These are phyloP conservation scores for Synergus itoensis DNA, from an alignment of 2,888 invertebrate species.

Conservation along the genomic window DNA sequence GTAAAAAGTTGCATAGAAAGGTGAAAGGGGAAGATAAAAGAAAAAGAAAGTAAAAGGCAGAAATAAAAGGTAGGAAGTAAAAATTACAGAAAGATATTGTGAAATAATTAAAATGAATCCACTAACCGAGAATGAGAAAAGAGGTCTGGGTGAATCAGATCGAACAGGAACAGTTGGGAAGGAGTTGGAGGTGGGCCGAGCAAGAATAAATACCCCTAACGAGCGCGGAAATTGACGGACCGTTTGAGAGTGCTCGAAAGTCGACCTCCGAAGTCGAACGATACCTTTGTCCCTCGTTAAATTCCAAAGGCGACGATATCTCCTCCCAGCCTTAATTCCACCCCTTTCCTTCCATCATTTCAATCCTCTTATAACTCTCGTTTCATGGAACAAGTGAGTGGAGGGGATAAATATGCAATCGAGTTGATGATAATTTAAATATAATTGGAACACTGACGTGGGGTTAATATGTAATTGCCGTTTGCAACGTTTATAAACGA, in stretches of 20 bases:
- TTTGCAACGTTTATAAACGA: too few species aligned
- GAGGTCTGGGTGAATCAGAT: slow-evolving; percentile 19
- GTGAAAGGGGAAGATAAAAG: not conserved
- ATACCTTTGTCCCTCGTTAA: slow-evolving; percentile 67
- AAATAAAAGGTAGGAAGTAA: slow-evolving; percentile 36
- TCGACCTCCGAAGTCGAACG: slow-evolving; percentile 51
- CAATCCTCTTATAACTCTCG: slow-evolving; percentile 43
- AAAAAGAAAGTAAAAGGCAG: slow-evolving; percentile 41
- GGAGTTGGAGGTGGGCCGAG: slow-evolving; percentile 45
- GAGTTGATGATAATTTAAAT: slow-evolving; percentile 52
- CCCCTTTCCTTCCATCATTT: slow-evolving; percentile 7
- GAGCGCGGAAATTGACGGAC: slow-evolving; percentile 68
- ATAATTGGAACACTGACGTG: slow-evolving; percentile 41
- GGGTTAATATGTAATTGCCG: too few species aligned
- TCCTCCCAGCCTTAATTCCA: slow-evolving; percentile 40
- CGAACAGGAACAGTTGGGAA: slow-evolving; percentile 16
- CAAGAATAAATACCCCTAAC: slow-evolving; percentile 72
- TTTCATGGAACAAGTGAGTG: slow-evolving; percentile 1
- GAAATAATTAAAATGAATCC: slow-evolving; percentile 70
- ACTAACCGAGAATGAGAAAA: slow-evolving; percentile 47
- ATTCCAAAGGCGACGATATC: slow-evolving; percentile 63
- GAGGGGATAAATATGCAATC: slow-evolving; percentile 41
- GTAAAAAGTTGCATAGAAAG: slow-evolving; percentile 22
- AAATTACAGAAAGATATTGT: slow-evolving; percentile 37
- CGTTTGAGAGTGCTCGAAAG: slow-evolving; percentile 64